Evolutionary conservation across 2,797 vertebrate species (phyloP).

Genomic region (Acanthopagrus latus): DNA sequence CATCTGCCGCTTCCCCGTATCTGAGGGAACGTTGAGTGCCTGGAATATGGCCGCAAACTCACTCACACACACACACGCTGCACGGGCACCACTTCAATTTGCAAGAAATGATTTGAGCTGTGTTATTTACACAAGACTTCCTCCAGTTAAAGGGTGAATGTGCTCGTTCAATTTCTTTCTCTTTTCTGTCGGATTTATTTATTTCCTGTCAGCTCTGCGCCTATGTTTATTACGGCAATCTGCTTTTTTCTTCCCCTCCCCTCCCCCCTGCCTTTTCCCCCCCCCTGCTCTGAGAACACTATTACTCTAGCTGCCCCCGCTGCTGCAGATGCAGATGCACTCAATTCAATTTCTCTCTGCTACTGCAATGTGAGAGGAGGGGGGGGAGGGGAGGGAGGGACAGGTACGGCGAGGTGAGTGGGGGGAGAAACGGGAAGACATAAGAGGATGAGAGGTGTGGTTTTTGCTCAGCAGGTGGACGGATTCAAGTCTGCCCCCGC

Average conservation of each 20-base stretch:
- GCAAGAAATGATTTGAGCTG: slow-evolving; percentile 73
- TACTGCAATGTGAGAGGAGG: slow-evolving; percentile 53
- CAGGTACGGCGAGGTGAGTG: slow-evolving; percentile 34
- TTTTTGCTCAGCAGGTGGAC: slow-evolving; percentile 48
- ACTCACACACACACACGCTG: slow-evolving; percentile 10
- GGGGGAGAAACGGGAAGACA: neutral
- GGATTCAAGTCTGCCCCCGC: slow-evolving; percentile 52
- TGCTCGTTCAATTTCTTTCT: slow-evolving; percentile 63
- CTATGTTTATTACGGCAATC: slow-evolving; percentile 78
- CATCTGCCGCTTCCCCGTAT: slow-evolving; percentile 39
- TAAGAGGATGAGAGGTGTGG: slow-evolving; percentile 32
- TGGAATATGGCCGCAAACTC: slow-evolving; percentile 32
- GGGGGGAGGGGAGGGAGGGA: neutral
- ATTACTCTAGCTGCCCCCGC: slow-evolving; percentile 62
- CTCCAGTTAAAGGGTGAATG: slow-evolving; percentile 65
- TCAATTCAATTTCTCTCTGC: slow-evolving; percentile 65
- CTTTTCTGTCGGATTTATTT: slow-evolving; percentile 76
- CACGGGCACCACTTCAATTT: slow-evolving; percentile 63
- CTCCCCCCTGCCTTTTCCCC: slow-evolving; percentile 2
- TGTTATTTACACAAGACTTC: slow-evolving; percentile 77
- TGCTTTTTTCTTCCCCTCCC: slow-evolving; percentile 55
- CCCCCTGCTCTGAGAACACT: slow-evolving; percentile 58
- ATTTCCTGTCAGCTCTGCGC: slow-evolving; percentile 71
- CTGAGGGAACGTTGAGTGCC: slow-evolving; percentile 41
- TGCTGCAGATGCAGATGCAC: slow-evolving; percentile 71